Conservation (phyloP, 2,797 vertebrate species). For the Erpetoichthys calabaricus region DNA sequence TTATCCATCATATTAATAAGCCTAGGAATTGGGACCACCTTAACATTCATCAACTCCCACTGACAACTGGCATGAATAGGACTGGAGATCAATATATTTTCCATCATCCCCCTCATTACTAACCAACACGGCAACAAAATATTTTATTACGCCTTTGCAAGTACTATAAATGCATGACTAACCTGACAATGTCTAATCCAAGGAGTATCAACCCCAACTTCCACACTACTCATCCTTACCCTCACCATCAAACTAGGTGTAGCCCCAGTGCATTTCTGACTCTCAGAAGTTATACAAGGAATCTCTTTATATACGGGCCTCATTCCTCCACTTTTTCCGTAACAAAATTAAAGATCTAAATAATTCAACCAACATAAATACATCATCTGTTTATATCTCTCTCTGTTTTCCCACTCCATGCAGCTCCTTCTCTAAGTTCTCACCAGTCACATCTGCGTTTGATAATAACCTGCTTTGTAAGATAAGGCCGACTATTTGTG, state of each 20-base stretch:
- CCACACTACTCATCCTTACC: rapidly evolving
- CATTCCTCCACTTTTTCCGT: too few species aligned
- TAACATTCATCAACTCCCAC: not conserved
- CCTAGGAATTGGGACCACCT: rapidly evolving
- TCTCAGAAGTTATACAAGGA: slow-evolving; percentile 22
- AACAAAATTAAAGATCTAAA: too few species aligned
- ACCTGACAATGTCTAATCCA: slow-evolving; percentile 14
- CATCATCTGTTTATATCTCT: too few species aligned
- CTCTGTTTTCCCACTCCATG: too few species aligned
- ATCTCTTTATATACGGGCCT: too few species aligned
- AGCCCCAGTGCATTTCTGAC: slow-evolving; percentile 21
- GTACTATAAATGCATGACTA: not conserved
- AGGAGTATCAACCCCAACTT: rapidly evolving
- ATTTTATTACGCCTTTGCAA: too few species aligned
- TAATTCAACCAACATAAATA: too few species aligned
- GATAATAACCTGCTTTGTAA: too few species aligned
- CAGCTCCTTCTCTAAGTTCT: too few species aligned
- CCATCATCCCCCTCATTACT: slow-evolving; percentile 9
- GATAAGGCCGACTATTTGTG: too few species aligned
- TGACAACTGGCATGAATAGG: slow-evolving; percentile 17
- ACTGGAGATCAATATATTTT: slow-evolving; percentile 19
- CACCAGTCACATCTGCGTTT: too few species aligned
- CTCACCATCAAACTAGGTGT: slow-evolving; percentile 25
- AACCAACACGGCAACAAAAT: too few species aligned
- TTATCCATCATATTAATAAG: rapidly evolving